These are phyloP conservation scores for Hippocampus comes DNA, from an alignment of 2,113 vertebrate species.

Conservation along the genomic window DNA sequence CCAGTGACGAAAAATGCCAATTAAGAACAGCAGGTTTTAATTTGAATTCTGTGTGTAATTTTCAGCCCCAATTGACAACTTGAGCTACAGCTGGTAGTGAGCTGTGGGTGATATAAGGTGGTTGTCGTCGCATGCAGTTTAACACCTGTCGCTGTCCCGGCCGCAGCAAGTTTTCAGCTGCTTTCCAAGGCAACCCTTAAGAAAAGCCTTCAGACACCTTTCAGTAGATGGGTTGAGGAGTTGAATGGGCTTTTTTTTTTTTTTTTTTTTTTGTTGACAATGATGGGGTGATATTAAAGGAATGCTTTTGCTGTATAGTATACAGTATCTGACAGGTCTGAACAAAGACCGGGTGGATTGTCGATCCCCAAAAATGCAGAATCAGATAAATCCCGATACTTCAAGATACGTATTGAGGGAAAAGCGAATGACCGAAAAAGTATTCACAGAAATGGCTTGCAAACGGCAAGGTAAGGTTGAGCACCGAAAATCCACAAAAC, in stretches of 20 bases:
- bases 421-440: too few species aligned
- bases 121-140: constrained; percentile 24
- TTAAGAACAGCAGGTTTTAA: neutral
- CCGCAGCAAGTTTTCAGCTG: constrained; percentile 49
- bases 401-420: too few species aligned
- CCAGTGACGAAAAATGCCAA: neutral
- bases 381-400: too few species aligned
- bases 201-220: constrained; percentile 23
- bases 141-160: constrained; percentile 46
- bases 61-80: constrained; percentile 18
- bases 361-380: too few species aligned
- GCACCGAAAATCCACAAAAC: too few species aligned
- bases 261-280: constrained; percentile 49
- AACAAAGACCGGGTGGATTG: too few species aligned
- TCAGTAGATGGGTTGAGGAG: constrained; percentile 15
- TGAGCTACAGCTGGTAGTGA: too few species aligned
- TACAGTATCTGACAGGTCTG: too few species aligned
- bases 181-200: constrained; percentile 24
- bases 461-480: too few species aligned
- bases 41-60: constrained; percentile 46
- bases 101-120: constrained; percentile 3
- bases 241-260: constrained; percentile 23
- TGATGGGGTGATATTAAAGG: constrained; percentile 36
- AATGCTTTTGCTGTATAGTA: constrained; percentile 22
- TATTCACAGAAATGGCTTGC: too few species aligned